phyloP scores from a whole-genome alignment of 2,888 invertebrate species.

The Drosophila paucipuncta region DNA sequence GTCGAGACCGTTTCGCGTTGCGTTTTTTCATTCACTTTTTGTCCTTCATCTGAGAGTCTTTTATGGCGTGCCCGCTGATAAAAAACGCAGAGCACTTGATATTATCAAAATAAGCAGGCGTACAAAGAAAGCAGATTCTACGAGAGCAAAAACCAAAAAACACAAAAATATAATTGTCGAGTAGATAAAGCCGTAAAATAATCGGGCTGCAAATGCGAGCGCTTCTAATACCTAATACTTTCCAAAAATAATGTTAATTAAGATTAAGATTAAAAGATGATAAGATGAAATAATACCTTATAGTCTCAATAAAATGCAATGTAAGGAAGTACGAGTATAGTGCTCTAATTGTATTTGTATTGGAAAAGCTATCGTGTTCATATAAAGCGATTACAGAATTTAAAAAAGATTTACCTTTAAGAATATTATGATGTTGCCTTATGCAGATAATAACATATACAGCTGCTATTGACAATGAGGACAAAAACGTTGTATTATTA shows the following conservation, averaged over 20 bases:
- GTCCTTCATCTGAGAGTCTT: constrained; percentile 51
- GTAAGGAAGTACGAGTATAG: too few species aligned
- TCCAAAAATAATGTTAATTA: neutral
- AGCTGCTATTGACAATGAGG: too few species aligned
- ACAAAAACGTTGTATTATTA: neutral
- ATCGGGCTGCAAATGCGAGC: constrained; percentile 52
- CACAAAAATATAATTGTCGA: constrained; percentile 49
- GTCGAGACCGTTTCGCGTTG: constrained; percentile 43
- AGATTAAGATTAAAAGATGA: neutral
- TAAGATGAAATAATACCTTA: neutral
- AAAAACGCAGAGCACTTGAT: constrained; percentile 64
- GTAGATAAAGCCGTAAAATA: constrained; percentile 76
- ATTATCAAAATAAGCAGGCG: constrained; percentile 50
- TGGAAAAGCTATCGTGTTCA: neutral
- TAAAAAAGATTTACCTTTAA: neutral
- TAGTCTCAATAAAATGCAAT: neutral
- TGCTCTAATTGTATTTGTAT: neutral
- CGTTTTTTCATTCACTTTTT: constrained; percentile 20
- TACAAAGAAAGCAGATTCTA: constrained; percentile 1
- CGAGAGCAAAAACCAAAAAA: constrained; percentile 21
- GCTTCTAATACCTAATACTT: constrained; percentile 4
- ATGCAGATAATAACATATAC: neutral
- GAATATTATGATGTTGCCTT: neutral
- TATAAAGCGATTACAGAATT: neutral
- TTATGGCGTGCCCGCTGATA: constrained; percentile 49